Conservation (phyloP, 2,113 vertebrate species). For the Megaleporinus macrocephalus region DNA sequence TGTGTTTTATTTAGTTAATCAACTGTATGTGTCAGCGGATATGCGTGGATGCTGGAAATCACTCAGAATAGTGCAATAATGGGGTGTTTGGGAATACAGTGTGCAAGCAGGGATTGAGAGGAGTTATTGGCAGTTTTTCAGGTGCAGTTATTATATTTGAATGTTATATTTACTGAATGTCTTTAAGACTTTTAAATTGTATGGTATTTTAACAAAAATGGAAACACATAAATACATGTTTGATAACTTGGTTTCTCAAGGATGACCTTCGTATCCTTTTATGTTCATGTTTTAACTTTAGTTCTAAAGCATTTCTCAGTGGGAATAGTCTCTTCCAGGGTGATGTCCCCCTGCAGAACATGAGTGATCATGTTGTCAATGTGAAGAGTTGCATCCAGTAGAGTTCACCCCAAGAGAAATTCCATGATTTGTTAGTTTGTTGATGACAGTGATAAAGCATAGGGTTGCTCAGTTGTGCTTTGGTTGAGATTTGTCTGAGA, state of each 20-base stretch:
- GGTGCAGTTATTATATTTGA: neutral
- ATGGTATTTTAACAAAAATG: neutral
- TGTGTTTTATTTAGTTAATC: conserved; percentile 4
- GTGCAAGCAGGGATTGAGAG: neutral
- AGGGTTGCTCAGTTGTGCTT: neutral
- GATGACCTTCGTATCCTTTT: too few species aligned
- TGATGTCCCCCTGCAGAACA: neutral
- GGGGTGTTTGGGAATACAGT: neutral
- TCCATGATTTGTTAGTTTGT: neutral
- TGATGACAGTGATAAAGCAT: neutral
- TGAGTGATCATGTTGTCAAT: neutral
- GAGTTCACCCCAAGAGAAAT: neutral
- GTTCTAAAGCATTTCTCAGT: neutral
- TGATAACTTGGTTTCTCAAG: too few species aligned
- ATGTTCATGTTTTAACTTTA: too few species aligned
- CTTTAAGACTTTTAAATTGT: neutral
- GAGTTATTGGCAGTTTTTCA: neutral
- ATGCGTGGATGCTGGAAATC: neutral
- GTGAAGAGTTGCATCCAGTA: neutral
- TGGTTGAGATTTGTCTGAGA: neutral
- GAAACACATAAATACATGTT: too few species aligned
- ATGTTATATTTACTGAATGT: neutral
- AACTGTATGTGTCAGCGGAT: neutral
- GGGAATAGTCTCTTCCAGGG: neutral
- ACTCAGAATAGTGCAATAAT: conserved; percentile 1